A percentile compares a stretch with the other conserved stretches of the same genome.
Evolutionary conservation across 2,888 invertebrate species (phyloP).

Genomic region (Hyppa rectilinea): DNA sequence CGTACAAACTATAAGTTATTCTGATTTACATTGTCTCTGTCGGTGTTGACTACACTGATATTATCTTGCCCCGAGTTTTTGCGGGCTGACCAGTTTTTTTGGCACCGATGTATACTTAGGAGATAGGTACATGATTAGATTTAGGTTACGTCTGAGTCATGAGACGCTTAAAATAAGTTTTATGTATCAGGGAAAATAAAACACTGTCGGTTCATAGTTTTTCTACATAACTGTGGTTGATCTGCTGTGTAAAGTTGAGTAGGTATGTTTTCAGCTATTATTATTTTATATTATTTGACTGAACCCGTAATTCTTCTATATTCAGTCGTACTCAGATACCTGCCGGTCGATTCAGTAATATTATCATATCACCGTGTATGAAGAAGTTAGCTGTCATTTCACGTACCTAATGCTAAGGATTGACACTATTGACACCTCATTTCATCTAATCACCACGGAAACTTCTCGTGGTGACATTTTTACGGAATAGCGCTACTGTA

Average conservation of each 20-base stretch:
- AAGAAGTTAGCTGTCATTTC: too few relatives aligned
- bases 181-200: constrained; percentile 7
- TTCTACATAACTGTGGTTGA: background rate
- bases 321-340: background rate
- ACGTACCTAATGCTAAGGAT: too few relatives aligned
- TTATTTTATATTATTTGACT: background rate
- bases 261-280: background rate
- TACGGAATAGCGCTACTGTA: too few relatives aligned
- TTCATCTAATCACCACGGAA: too few relatives aligned
- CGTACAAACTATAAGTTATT: constrained; percentile 57
- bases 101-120: constrained; percentile 29
- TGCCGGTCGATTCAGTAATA: too few relatives aligned
- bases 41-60: constrained; percentile 55
- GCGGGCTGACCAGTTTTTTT: constrained; percentile 57
- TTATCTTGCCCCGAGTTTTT: constrained; percentile 57
- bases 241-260: background rate
- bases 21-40: constrained; percentile 63
- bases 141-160: constrained; percentile 30
- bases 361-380: too few relatives aligned
- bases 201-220: background rate
- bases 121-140: constrained; percentile 19
- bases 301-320: background rate
- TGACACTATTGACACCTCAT: too few relatives aligned
- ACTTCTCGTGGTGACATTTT: too few relatives aligned
- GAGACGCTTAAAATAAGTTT: background rate